phyloP scores from a whole-genome alignment of 2,888 invertebrate species.

The Drosophila mimica region DNA sequence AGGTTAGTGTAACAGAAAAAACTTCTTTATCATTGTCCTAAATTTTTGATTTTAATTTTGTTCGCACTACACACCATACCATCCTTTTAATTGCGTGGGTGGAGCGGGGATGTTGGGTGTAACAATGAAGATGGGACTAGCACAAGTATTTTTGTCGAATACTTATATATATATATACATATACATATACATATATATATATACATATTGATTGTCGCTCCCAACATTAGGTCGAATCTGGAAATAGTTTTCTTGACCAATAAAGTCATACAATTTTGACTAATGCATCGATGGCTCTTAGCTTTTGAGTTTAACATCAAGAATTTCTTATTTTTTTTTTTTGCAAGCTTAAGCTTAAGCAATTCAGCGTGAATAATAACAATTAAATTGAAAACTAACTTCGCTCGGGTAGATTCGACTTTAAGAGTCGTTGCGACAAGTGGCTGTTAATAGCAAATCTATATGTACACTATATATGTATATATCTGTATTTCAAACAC shows the following conservation, averaged over 20 bases:
- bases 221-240: slow-evolving; percentile 14
- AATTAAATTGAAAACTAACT: background rate
- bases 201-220: slow-evolving; percentile 30
- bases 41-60: slow-evolving; percentile 9
- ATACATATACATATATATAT: slow-evolving; percentile 9
- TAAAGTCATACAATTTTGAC: slow-evolving; percentile 25
- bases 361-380: slow-evolving; percentile 7
- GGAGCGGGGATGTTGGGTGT: background rate
- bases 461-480: background rate
- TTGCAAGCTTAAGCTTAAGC: slow-evolving; percentile 21
- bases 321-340: slow-evolving; percentile 6
- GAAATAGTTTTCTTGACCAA: background rate
- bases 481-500: background rate
- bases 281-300: slow-evolving; percentile 39
- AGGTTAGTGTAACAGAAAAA: slow-evolving; percentile 26
- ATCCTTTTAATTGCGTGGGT: slow-evolving; percentile 6
- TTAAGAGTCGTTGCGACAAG: slow-evolving; percentile 1
- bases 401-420: background rate
- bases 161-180: background rate
- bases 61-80: slow-evolving; percentile 15
- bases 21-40: slow-evolving; percentile 26
- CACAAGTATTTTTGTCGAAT: background rate
- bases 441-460: background rate
- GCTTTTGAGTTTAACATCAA: slow-evolving; percentile 30
- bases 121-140: background rate